Base-by-base conservation (phyloP, 2,113 vertebrate species). In the Platanista minor region DNA sequence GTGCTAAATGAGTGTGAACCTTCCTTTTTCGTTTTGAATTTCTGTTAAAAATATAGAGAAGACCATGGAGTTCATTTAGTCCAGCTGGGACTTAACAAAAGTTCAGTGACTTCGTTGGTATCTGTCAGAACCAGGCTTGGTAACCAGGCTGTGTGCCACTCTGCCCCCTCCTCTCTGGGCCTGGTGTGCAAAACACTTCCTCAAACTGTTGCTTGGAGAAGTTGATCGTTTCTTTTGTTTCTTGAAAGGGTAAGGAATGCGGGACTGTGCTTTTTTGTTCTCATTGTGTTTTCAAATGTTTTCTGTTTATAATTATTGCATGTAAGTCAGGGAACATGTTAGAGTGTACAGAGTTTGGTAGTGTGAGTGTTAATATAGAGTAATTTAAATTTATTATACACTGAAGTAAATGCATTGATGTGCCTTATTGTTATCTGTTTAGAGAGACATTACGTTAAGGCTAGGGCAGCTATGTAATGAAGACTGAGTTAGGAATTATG, bases 401-500 rank as follows among this genome's bases (percentile, higher is more conserved):
- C 9, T 21, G 84, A 93, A 91, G 86, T 83, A 83, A 89, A 83
- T 62, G 54, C 33, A 54, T 8, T 88, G 49, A 23, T 77, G n/a
- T 69, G 7, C 75, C 46, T 91, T 82, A 61, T 71, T 88, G 49
- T 74, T 90, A 43, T 66, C 25, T 90, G 15, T 85, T 93, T 86
- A 86, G 25, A 29, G 67, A 25, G 46, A 66, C 61, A 54, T 52
- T 96, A 31, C 20, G 6, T 91, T 96, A 72, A 81, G 95, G 39
- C 33, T 87, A 81, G 36, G 89, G 18, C n/a, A 87, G 25, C 82
- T 80, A 2, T 92, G 3, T 87, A 81, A 72, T 94, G 64, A 97
- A 87, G 85, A 82, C 67, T 25, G 9, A 90, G 52, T 95, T 97
- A 93, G 49, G 57, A 94, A 90, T 96, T 95, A 95, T 31, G 12